Evolutionary conservation across 2,113 vertebrate species (phyloP), one percentile per base, ranked within the genome.

Genomic region (Dromiciops gliroides): DNA sequence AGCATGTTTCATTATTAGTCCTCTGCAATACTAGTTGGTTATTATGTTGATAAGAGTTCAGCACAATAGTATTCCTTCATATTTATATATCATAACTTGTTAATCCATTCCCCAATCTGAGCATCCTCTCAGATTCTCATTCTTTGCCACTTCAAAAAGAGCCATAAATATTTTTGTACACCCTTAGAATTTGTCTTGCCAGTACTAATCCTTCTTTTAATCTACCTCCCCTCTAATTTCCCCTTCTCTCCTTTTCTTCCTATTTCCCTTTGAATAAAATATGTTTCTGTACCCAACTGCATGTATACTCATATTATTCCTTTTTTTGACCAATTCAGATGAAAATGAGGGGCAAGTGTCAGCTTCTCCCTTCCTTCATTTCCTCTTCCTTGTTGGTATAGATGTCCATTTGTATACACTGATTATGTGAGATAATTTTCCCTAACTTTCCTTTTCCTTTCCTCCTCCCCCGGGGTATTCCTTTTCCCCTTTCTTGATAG

Each of bases 221-320:
- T 44, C n/a, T 83, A 83, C 67, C 67, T 44, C 23, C n/a, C n/a
- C 16, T 83, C n/a, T 83, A 83, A 44, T 83, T 44, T 19, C n/a
- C 44, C n/a, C 67, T 75, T 16, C 37, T 83, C 67, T 83, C n/a
- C 14, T 44, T 44, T 83, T 44, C n/a, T 28, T 44, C 26, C n/a
- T 83, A 83, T 83, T 83, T 83, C n/a, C n/a, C 67, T 83, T 83
- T 83, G 67, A 83, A n/a, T 44, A 83, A 83, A 83, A 83, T 83
- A 1, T 44, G 44, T 83, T 44, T 83, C 67, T 75, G 5, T 75
- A 75, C 60, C 31, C 37, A 75, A 6, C 31, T 75, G 14, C 16
- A 5, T 14, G 28, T 67, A 3, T 56, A 2, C 16, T 14, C 14
- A 83, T n/a, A 83, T n/a, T n/a, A 8, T 75, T n/a, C 37, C 7